Conservation (phyloP, 23 tunicate genomes). For the Styela clava region DNA sequence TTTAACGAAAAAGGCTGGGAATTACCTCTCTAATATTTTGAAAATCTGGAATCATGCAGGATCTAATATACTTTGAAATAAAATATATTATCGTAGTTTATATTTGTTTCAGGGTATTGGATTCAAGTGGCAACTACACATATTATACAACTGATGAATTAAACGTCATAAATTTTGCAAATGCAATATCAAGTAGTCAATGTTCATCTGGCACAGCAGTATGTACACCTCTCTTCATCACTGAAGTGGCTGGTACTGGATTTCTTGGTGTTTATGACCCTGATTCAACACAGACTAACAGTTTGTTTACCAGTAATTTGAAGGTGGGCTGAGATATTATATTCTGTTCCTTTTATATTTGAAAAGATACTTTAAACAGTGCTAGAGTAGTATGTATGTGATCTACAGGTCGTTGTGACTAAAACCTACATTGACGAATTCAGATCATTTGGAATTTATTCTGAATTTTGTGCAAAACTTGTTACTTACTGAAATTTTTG, state of each 20-base stretch:
- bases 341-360: no score
- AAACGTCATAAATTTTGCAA: constrained; percentile 58
- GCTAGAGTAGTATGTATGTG: background rate
- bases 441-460: no score
- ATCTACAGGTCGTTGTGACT: background rate
- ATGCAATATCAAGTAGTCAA: constrained; percentile 50
- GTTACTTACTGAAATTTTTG: no score
- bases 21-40: no score
- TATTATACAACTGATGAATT: constrained; percentile 38
- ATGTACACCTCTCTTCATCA: constrained; percentile 46
- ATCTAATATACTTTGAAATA: no score
- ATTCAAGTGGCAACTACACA: constrained; percentile 36
- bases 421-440: no score
- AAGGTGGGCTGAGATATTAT: constrained; percentile 20
- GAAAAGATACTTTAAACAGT: no score
- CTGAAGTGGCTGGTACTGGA: constrained; percentile 42
- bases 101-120: constrained; percentile 52
- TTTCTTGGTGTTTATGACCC: constrained; percentile 82
- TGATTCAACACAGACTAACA: constrained; percentile 28
- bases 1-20: no score
- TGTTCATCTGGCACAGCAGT: constrained; percentile 66
- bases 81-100: no score
- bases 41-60: no score
- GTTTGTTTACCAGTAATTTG: constrained; percentile 10
- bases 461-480: no score